Percentiles rank a stretch among this genome's conserved stretches.
phyloP scores from a whole-genome alignment of 2,113 vertebrate species.

The Pelecanoides urinatrix region DNA sequence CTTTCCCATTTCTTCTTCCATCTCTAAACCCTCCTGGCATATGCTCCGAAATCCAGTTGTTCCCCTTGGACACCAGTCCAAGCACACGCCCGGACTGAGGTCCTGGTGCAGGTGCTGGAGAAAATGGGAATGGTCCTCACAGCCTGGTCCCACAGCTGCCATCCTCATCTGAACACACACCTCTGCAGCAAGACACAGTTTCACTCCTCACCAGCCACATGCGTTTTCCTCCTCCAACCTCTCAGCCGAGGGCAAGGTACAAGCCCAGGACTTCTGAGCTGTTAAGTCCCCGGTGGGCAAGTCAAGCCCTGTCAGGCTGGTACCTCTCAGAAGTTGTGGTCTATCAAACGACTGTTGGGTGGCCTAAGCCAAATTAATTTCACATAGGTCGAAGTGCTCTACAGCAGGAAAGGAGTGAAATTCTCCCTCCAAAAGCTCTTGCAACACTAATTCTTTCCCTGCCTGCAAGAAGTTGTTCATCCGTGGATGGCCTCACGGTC shows the following conservation, averaged over 20 bases:
- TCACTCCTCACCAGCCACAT: neutral
- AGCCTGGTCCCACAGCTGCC: neutral
- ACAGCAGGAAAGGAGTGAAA: neutral
- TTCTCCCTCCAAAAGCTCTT: neutral
- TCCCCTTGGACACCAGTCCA: neutral
- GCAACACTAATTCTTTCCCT: neutral
- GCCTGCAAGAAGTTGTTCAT: neutral
- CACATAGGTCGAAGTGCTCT: neutral
- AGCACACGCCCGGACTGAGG: rapidly evolving
- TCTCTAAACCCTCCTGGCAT: neutral
- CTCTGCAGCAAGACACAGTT: neutral
- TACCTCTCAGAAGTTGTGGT: neutral
- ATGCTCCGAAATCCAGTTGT: neutral
- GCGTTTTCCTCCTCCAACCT: neutral
- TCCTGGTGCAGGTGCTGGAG: neutral
- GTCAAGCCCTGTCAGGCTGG: neutral
- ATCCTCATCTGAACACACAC: neutral
- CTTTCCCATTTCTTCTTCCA: neutral
- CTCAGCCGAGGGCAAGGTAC: neutral
- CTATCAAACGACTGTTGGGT: neutral
- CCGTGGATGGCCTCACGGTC: neutral
- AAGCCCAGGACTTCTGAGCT: neutral
- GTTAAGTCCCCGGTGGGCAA: neutral
- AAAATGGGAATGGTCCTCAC: neutral
- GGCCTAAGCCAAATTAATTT: neutral